These are phyloP conservation scores for Tipula helvola DNA, from an alignment of 2,888 invertebrate genomes.

Conservation along the genomic window DNA sequence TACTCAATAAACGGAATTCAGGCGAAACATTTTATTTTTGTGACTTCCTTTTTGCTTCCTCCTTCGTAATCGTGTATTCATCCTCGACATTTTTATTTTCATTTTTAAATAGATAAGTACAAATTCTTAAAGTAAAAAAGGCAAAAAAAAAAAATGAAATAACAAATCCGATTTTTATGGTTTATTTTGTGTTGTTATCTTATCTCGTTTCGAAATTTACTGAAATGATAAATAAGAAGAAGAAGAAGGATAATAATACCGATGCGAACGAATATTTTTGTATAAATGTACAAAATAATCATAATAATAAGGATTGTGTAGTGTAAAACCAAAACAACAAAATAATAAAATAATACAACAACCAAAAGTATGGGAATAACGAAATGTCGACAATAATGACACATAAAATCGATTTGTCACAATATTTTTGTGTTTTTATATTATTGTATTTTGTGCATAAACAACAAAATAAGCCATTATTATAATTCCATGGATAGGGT, in stretches of 20 bases:
- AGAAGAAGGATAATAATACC: not conserved
- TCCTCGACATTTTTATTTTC: not conserved
- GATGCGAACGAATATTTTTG: not conserved
- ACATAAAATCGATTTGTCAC: constrained; percentile 4
- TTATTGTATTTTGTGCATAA: not conserved
- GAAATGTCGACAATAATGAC: not conserved
- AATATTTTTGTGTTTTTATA: not conserved
- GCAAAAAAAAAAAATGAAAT: not conserved
- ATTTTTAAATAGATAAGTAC: not conserved
- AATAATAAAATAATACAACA: not conserved
- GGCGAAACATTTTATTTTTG: not conserved
- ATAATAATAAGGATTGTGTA: not conserved
- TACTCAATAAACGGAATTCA: not conserved
- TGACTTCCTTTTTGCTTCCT: not conserved
- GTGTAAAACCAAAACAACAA: not conserved
- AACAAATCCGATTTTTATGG: not conserved
- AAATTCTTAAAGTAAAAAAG: not conserved
- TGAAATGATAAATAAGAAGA: not conserved
- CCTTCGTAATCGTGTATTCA: not conserved
- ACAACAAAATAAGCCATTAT: not conserved
- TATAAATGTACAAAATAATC: not conserved
- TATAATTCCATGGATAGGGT: not conserved
- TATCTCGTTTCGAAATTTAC: not conserved
- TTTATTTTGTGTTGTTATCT: not conserved
- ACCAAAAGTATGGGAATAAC: not conserved